Conservation (phyloP, 2,113 vertebrate genomes). For the Nothocercus nigrocapillus region DNA sequence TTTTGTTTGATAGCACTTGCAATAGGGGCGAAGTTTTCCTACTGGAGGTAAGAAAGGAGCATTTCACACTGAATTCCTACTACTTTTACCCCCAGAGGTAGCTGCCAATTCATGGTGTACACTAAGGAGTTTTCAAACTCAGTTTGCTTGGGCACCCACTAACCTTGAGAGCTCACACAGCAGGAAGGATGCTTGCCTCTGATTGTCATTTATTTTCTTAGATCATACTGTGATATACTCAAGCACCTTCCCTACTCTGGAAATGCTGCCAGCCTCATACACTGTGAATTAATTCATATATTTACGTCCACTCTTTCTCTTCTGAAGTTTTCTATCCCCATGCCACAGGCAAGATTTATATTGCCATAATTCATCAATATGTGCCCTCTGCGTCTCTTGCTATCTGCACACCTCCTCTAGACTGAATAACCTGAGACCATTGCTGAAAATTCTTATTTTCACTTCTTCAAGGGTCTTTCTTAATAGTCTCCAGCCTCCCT, state of each 20-base stretch:
- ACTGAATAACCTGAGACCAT: not conserved
- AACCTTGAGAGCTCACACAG: not conserved
- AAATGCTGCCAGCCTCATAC: not conserved
- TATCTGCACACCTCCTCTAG: not conserved
- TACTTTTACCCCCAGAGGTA: not conserved
- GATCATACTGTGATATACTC: not conserved
- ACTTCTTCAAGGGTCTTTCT: not conserved
- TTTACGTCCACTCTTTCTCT: not conserved
- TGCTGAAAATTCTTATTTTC: not conserved
- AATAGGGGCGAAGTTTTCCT: not conserved
- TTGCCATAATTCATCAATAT: not conserved
- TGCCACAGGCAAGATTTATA: not conserved
- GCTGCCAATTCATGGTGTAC: not conserved
- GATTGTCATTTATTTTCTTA: not conserved
- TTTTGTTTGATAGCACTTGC: not conserved
- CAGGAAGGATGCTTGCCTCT: accelerated
- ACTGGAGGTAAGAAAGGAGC: not conserved
- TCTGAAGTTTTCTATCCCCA: not conserved
- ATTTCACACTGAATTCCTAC: not conserved
- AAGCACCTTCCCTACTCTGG: not conserved
- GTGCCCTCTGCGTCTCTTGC: not conserved
- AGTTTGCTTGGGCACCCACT: not conserved
- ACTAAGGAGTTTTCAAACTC: not conserved
- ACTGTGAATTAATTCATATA: not conserved
- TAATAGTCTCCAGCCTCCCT: not conserved